Percentiles rank a stretch among this genome's conserved stretches.
Evolutionary conservation across 2,888 invertebrate species (phyloP).

Genomic region (Liopterus haemorrhoidalis): DNA sequence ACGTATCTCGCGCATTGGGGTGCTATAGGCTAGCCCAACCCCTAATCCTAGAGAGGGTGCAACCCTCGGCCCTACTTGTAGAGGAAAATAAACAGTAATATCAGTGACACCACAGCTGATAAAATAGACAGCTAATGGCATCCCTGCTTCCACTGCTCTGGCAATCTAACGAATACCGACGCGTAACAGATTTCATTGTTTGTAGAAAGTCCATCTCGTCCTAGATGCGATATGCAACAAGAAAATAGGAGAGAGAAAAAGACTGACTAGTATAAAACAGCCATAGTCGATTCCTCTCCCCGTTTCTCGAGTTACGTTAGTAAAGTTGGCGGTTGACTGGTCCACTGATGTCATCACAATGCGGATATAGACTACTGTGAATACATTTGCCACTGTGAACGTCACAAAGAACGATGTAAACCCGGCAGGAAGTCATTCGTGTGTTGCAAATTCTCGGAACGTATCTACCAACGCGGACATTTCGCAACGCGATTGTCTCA

Average conservation of each 20-base stretch:
- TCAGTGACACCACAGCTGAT: conserved; percentile 21
- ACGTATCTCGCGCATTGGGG: too few relatives aligned
- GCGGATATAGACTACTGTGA: conserved; percentile 1
- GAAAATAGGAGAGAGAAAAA: conserved; percentile 24
- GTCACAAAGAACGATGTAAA: too few relatives aligned
- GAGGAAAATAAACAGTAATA: conserved; percentile 17
- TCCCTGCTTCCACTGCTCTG: conserved; percentile 21
- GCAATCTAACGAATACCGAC: background rate
- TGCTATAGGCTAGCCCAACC: conserved; percentile 15
- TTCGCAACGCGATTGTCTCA: conserved; percentile 4
- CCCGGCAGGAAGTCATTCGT: conserved; percentile 9
- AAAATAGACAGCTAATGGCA: conserved; percentile 11
- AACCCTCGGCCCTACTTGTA: conserved; percentile 7
- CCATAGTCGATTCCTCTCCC: conserved; percentile 22
- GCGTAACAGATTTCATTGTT: background rate
- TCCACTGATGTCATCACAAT: background rate
- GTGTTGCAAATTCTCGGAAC: conserved; percentile 14
- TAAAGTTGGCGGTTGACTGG: background rate
- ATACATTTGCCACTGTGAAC: background rate
- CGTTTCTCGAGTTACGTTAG: conserved; percentile 16
- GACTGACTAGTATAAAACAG: conserved; percentile 20
- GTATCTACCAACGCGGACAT: too few relatives aligned
- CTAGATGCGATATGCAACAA: conserved; percentile 16
- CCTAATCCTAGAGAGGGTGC: conserved; percentile 1
- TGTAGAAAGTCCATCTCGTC: too few relatives aligned